Base-by-base conservation (phyloP, 2,888 invertebrate genomes). In the Hermaeophaga mercurialis region DNA sequence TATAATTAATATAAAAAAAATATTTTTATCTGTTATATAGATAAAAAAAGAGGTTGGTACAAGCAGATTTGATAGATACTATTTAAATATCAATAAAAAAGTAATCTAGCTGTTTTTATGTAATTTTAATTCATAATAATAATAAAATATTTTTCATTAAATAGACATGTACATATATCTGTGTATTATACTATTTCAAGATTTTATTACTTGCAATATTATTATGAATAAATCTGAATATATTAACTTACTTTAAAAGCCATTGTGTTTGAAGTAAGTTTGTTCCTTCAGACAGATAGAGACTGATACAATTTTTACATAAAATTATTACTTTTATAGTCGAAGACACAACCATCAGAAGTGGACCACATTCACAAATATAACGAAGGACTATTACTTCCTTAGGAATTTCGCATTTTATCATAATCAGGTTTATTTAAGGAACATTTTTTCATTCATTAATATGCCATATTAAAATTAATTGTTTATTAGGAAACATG, bases 291-390 rank as follows among this genome's bases (percentile, higher is more conserved):
- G 63, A 19, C 62, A 57, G 45, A 54, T 46, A 62, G 59, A 59
- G 64, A 71, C 70, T 72, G 72, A 72, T 70, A 66, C 61, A 44
- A 54, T 56, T 61, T 58, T 50, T 56, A 48, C 33, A 50, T 60
- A 61, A 69, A n/a, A 69, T 69, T 69, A 70, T 68, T 68, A 63
- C 54, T 47, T 50, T 56, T 54, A 38, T 38, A 34, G 7, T 58
- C 61, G 64, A 61, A 48, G 56, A 58, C n/a, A n/a, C 58, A 62
- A 8, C 6, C 18, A 26, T 12, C 7, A 18, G 28, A 70, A 47
- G 36, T 36, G 73, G 69, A 73, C 72, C 70, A 75, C 76, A 75
- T 75, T 75, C 75, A 62, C 66, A 70, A 64, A 66, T 64, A 7
- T 24, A 56, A 52, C 64, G 72, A 75, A 75, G 75, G 74, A 73